These are phyloP conservation scores for Gryllus bimaculatus DNA, from an alignment of 1,140 invertebrate genomes.

Conservation along the genomic window DNA sequence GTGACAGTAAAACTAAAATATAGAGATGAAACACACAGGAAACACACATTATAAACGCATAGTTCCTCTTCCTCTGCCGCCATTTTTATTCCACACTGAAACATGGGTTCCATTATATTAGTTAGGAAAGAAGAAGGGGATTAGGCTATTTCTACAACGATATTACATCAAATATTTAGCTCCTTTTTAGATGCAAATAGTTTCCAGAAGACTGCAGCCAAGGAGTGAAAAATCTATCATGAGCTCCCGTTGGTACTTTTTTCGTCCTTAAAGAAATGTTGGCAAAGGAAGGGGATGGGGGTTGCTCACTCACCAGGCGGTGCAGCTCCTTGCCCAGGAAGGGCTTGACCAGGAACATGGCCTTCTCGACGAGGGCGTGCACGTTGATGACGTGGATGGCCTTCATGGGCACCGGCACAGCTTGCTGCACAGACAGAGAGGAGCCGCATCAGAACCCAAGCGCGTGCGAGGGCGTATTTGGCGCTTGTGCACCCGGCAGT, in stretches of 20 bases:
- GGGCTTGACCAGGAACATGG: background rate
- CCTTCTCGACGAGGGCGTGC: background rate
- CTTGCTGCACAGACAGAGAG: background rate
- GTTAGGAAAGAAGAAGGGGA: background rate
- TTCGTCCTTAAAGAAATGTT: too few relatives aligned
- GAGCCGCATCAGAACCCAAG: too few relatives aligned
- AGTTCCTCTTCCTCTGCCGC: too few relatives aligned
- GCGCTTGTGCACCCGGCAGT: too few relatives aligned
- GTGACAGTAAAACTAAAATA: too few relatives aligned
- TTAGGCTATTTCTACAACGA: background rate
- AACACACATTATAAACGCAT: too few relatives aligned
- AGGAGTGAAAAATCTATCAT: background rate
- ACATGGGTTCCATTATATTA: too few relatives aligned
- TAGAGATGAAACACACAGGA: too few relatives aligned
- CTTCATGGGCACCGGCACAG: background rate
- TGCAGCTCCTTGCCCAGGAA: background rate
- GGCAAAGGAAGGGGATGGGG: background rate
- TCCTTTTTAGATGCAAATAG: background rate
- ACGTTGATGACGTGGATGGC: background rate
- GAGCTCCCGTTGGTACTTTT: background rate
- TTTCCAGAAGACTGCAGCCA: background rate
- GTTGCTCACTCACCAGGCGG: background rate
- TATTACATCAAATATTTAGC: background rate
- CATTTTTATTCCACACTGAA: too few relatives aligned
- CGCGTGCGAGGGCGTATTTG: too few relatives aligned